Percentiles rank a stretch among this genome's conserved stretches.
Evolutionary conservation across 2,797 vertebrate genomes (phyloP).

Genomic region (Labroides dimidiatus): DNA sequence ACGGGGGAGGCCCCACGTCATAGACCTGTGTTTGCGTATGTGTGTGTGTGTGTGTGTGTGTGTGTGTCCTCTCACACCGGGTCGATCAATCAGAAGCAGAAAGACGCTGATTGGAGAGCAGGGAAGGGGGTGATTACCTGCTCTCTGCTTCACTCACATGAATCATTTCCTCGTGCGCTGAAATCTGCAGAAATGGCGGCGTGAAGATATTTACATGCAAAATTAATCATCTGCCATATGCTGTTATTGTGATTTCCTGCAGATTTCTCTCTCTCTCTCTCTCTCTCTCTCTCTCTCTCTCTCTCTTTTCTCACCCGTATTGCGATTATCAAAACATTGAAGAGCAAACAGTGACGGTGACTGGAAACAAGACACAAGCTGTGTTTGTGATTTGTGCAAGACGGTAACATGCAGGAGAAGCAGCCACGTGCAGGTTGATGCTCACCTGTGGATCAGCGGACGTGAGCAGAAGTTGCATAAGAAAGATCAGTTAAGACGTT

Average conservation of each 20-base stretch:
- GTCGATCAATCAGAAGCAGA: constrained; percentile 20
- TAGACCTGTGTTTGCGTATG: neutral
- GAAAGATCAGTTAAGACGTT: too few relatives aligned
- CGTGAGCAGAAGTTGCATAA: too few relatives aligned
- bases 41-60: neutral
- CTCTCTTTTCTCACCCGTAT: neutral
- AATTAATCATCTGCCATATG: constrained; percentile 1
- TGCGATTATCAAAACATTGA: neutral
- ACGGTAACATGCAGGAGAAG: too few relatives aligned
- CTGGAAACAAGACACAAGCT: neutral
- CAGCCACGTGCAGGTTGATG: too few relatives aligned
- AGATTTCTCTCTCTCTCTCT: neutral
- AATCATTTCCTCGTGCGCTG: neutral
- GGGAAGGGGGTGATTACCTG: constrained; percentile 8
- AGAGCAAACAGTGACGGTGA: neutral
- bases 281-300: neutral
- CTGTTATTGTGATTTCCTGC: neutral
- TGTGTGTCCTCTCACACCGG: neutral
- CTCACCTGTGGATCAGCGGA: too few relatives aligned
- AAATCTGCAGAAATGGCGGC: neutral
- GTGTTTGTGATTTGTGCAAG: neutral
- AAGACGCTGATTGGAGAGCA: neutral
- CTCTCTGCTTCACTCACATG: constrained; percentile 2
- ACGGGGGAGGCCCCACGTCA: neutral
- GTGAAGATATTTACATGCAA: neutral